Evolutionary conservation across 2,797 vertebrate species (phyloP), one percentile per base, ranked within the genome.

Genomic region (Darevskia nairensis): DNA sequence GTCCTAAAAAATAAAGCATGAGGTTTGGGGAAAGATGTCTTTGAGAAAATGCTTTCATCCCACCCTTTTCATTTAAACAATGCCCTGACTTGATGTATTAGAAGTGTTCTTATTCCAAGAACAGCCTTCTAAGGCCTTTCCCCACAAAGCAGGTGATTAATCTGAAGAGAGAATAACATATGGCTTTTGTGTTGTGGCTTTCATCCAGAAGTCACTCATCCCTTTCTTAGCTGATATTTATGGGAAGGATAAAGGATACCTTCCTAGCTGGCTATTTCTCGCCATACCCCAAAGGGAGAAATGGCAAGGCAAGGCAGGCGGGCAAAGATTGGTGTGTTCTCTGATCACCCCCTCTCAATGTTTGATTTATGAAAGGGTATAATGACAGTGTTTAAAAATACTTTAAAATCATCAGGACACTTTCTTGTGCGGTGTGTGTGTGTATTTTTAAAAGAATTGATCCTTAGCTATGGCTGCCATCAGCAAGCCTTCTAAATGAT

Each of bases 321-420:
- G 82, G 7, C 19, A 68, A 2, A 82, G 39, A 82, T 46, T 13
- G 7, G 41, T 72, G 4, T 77, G 9, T 80, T 88, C 84, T 17
- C 11, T 74, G 8, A 1, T 11, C 69, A 35, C 55, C 23, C 9
- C 83, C 69, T 80, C 61, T 79, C 80, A 32, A 23, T 80, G 29
- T 82, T 55, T 72, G 27, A 82, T 66, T 89, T n/a, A 66, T 85
- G 69, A 29, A 17, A 86, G 41, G 4, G 79, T 2, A 44, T 82
- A 76, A 84, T 46, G 86, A 69, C 29, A 71, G 7, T 61, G 3
- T 76, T 80, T 79, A 85, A 86, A 91, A 90, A 86, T 72, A 4
- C 19, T 71, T 88, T 17, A 78, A 89, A 85, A 50, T 7, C 19
- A 72, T 25, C 13, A 88, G 6, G 39, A 68, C 7, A 8, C 2